Conservation (phyloP, 1,140 invertebrate species). For the Ganaspis sp. region DNA sequence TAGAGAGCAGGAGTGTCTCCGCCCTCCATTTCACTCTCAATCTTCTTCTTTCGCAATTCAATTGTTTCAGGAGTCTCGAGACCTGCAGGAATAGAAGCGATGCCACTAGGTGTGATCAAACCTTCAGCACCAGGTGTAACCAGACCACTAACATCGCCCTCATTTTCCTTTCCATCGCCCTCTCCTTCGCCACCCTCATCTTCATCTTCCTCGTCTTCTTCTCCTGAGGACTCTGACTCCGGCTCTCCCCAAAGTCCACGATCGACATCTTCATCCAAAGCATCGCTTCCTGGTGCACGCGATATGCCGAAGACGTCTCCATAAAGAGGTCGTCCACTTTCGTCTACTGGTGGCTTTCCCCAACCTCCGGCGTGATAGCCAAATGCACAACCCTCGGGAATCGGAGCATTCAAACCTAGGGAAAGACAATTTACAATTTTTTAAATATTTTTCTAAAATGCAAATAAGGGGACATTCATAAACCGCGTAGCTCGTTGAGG, state of each 20-base stretch:
- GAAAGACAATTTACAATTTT: background rate
- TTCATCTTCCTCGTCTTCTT: conserved; percentile 89
- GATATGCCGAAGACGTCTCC: conserved; percentile 96
- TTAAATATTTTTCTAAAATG: background rate
- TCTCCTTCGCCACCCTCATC: conserved; percentile 84
- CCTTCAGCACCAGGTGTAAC: conserved; percentile 91
- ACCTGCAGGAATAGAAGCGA: conserved; percentile 95
- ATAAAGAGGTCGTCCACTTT: conserved; percentile 97
- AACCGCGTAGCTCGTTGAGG: too few species aligned
- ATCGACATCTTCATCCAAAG: conserved; percentile 91
- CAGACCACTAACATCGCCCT: conserved; percentile 83
- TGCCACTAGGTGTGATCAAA: conserved; percentile 95
- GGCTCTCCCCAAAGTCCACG: conserved; percentile 97
- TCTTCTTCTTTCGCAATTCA: conserved; percentile 97
- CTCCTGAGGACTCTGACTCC: conserved; percentile 94
- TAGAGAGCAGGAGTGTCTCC: conserved; percentile 94
- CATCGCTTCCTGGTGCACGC: conserved; percentile 78
- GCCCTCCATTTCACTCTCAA: conserved; percentile 97
- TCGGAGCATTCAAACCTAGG: conserved; percentile 89
- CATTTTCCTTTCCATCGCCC: conserved; percentile 80
- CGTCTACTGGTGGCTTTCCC: conserved; percentile 99
- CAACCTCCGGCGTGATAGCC: conserved; percentile 99
- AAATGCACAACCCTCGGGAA: conserved; percentile 97
- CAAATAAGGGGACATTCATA: too few species aligned
- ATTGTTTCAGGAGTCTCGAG: conserved; percentile 99